phyloP scores from a whole-genome alignment of 2,888 invertebrate species.

The Cetonia aurata region DNA sequence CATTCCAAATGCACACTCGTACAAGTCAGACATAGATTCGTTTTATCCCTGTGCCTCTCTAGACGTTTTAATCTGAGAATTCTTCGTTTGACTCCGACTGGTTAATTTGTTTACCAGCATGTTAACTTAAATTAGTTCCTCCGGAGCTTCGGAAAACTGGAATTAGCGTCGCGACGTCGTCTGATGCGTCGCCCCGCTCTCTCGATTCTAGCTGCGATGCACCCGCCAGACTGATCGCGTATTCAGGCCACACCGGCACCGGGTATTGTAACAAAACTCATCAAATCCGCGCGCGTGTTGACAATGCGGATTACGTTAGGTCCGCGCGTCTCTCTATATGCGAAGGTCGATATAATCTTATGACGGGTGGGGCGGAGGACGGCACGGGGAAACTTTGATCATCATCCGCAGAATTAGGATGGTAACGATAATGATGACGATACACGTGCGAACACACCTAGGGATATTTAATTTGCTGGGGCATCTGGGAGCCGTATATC shows the following conservation, averaged over 20 bases:
- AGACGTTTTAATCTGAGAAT: too few species aligned
- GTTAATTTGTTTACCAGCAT: conserved; percentile 46
- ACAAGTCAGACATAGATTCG: too few species aligned
- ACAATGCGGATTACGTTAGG: conserved; percentile 66
- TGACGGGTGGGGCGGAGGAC: conserved; percentile 62
- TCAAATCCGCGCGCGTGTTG: conserved; percentile 66
- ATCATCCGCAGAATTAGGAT: conserved; percentile 53
- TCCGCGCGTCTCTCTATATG: conserved; percentile 55
- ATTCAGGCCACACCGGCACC: conserved; percentile 61
- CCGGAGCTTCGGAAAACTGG: conserved; percentile 45
- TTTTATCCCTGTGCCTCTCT: too few species aligned
- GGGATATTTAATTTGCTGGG: not conserved
- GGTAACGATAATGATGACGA: conserved; percentile 54
- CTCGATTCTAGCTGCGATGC: not conserved
- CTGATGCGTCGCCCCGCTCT: not conserved
- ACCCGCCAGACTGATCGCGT: conserved; percentile 55
- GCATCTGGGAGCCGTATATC: too few species aligned
- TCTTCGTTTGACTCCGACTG: not conserved
- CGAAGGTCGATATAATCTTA: conserved; percentile 63
- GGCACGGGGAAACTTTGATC: conserved; percentile 66
- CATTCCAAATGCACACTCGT: too few species aligned
- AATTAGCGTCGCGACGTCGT: conserved; percentile 34
- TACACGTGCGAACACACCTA: conserved; percentile 54
- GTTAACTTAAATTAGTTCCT: conserved; percentile 47
- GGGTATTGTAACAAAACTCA: conserved; percentile 66